These are phyloP conservation scores for Hirtodrosophila alboralis DNA, from an alignment of 2,888 invertebrate genomes.

Conservation along the genomic window DNA sequence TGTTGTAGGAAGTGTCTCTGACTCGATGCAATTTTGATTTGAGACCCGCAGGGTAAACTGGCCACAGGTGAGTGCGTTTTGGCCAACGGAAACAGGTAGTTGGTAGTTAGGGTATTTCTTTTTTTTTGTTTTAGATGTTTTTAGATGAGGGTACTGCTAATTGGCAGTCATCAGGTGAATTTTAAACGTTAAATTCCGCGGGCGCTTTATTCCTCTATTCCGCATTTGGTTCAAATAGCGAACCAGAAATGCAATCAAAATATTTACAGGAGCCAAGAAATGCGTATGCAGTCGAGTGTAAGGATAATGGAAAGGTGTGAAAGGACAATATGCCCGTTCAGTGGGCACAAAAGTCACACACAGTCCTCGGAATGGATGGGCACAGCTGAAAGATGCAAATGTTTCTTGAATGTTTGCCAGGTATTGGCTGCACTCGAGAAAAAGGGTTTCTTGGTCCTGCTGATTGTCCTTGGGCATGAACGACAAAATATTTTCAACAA, in stretches of 20 bases:
- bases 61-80: constrained; percentile 68
- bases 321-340: constrained; percentile 62
- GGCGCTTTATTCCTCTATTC: constrained; percentile 7
- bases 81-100: constrained; percentile 45
- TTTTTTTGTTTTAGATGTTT: too few relatives aligned
- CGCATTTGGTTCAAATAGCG: too few relatives aligned
- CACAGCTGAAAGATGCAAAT: constrained; percentile 58
- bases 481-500: constrained; percentile 69
- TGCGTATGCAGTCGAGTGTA: constrained; percentile 53
- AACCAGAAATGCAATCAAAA: constrained; percentile 65
- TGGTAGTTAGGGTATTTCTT: constrained; percentile 22
- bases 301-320: constrained; percentile 56
- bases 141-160: constrained; percentile 42
- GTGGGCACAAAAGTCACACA: constrained; percentile 33
- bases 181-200: constrained; percentile 12
- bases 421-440: constrained; percentile 28
- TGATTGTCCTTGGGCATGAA: constrained; percentile 48
- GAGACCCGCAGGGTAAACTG: constrained; percentile 49
- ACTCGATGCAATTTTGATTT: constrained; percentile 70
- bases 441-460: constrained; percentile 32
- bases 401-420: constrained; percentile 21
- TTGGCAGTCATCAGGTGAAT: constrained; percentile 31
- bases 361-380: constrained; percentile 10
- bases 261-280: constrained; percentile 57
- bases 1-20: constrained; percentile 61